Evolutionary conservation across 1,140 invertebrate species (phyloP).

Genomic region (Penaeus chinensis): DNA sequence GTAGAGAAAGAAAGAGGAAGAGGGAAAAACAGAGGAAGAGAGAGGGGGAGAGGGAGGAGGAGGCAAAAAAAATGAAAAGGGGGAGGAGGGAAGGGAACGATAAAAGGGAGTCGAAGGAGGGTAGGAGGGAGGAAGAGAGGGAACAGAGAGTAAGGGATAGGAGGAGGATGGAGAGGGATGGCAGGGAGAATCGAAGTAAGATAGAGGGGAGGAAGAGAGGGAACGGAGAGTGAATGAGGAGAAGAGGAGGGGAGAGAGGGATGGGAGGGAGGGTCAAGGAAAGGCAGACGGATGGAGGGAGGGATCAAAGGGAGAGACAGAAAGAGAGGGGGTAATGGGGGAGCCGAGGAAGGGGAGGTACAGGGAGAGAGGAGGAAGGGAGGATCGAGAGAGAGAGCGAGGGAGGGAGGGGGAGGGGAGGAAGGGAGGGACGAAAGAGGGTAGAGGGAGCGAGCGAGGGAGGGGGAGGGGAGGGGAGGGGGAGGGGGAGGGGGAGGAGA

Average conservation of each 20-base stretch:
- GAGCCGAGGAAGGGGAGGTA: neutral
- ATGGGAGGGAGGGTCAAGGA: constrained; percentile 11
- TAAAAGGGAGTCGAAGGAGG: too few species aligned
- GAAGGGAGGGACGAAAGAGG: too few species aligned
- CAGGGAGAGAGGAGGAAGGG: neutral
- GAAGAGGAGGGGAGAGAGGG: neutral
- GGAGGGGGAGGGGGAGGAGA: neutral
- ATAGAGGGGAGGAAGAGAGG: neutral
- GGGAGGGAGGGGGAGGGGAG: neutral
- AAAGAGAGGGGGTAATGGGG: neutral
- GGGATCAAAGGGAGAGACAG: neutral
- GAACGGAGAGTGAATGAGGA: neutral
- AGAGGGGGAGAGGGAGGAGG: neutral
- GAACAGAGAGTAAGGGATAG: too few species aligned
- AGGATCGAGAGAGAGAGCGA: neutral
- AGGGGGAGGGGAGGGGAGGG: neutral
- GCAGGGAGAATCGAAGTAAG: neutral
- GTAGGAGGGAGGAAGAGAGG: too few species aligned
- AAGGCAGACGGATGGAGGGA: constrained; percentile 2
- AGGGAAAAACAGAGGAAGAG: neutral
- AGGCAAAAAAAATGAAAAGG: too few species aligned
- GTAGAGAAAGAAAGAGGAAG: constrained; percentile 33
- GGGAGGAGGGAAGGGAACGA: too few species aligned
- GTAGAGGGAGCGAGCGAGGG: too few species aligned
- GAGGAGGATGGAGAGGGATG: neutral